phyloP scores from a whole-genome alignment of 1,140 invertebrate species.

The Megalonaias nervosa region DNA sequence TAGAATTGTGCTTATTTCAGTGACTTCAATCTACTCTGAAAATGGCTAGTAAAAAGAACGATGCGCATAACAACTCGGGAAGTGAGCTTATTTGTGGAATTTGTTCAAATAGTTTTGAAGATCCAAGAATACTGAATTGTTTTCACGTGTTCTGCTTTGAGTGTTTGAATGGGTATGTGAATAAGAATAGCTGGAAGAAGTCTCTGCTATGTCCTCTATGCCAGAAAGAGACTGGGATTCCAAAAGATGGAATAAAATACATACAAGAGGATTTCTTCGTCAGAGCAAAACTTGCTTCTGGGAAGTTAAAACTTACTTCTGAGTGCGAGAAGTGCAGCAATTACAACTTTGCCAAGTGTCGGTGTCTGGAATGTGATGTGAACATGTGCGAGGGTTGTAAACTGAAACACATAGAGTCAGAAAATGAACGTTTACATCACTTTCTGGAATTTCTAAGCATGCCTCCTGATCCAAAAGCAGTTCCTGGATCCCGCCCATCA shows the following conservation, averaged over 20 bases:
- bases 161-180: slow-evolving; percentile 28
- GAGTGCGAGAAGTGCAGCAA: slow-evolving; percentile 29
- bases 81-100: slow-evolving; percentile 27
- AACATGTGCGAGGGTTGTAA: slow-evolving; percentile 26
- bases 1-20: too few species aligned
- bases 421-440: slow-evolving; percentile 30
- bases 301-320: slow-evolving; percentile 14
- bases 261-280: slow-evolving; percentile 25
- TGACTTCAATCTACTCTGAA: too few species aligned
- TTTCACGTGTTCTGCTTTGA: slow-evolving; percentile 33
- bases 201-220: slow-evolving; percentile 28
- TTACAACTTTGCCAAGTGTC: background rate
- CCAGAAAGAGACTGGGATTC: slow-evolving; percentile 31
- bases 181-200: slow-evolving; percentile 31
- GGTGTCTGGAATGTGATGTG: slow-evolving; percentile 32
- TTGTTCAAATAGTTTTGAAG: slow-evolving; percentile 22
- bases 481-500: background rate
- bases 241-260: slow-evolving; percentile 22
- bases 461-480: background rate
- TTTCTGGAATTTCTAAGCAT: slow-evolving; percentile 23
- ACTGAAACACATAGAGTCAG: slow-evolving; percentile 12
- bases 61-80: slow-evolving; percentile 1
- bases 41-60: background rate
- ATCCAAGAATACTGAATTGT: slow-evolving; percentile 24
- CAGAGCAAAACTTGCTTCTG: slow-evolving; percentile 6